Conservation (phyloP, 2,888 invertebrate genomes). For the Archips crataeganus region DNA sequence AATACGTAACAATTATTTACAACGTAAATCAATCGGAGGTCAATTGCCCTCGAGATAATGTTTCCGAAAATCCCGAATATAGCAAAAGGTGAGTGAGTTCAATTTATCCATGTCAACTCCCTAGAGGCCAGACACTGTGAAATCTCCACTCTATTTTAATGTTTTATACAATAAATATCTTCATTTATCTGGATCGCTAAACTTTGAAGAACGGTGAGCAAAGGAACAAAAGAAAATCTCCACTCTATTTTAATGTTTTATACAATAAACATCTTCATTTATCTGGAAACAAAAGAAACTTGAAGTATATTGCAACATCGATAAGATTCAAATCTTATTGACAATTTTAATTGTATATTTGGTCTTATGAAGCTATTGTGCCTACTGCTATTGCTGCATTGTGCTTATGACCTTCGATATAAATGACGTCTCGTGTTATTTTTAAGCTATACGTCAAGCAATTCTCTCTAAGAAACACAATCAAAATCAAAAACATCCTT, state of each 20-base stretch:
- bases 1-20: background rate
- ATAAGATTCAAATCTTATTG: no score
- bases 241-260: constrained; percentile 63
- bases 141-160: constrained; percentile 71
- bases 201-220: no score
- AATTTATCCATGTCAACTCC: constrained; percentile 74
- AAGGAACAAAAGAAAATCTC: no score
- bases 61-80: constrained; percentile 51
- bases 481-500: no score
- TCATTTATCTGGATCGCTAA: constrained; percentile 1
- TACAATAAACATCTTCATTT: constrained; percentile 21
- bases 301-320: no score
- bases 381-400: no score
- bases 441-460: no score
- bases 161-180: constrained; percentile 39
- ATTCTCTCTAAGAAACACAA: no score
- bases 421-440: no score
- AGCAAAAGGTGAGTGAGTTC: constrained; percentile 61
- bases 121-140: constrained; percentile 69
- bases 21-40: constrained; percentile 15
- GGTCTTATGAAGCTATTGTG: no score
- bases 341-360: no score
- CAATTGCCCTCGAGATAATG: constrained; percentile 4
- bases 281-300: background rate
- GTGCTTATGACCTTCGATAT: no score